Base-by-base conservation (phyloP, 2,113 vertebrate genomes). In the Seriola dumerili region DNA sequence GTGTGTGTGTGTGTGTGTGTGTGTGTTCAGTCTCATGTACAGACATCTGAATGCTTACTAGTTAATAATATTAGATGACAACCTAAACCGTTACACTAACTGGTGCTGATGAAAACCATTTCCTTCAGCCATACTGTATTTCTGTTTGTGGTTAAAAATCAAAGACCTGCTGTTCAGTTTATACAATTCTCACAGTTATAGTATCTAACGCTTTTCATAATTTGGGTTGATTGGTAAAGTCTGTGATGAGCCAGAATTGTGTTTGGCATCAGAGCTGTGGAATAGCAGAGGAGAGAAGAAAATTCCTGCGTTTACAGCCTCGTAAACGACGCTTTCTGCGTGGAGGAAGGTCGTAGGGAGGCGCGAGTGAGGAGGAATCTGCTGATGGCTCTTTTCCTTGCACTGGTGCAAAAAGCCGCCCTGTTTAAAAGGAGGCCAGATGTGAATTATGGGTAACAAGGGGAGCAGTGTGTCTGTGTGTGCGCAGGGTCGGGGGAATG, bases 381-480 rank as follows among this genome's bases (percentile, higher is more conserved):
- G 80, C 86, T 90, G 85, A 90, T 65, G 78, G 76, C 72, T 82
- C 65, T 50, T 84, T 85, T 84, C 50, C 72, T 84, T 50, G 67
- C 70, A 54, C 65, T 25, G 32, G 55, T 84, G 75, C 61, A 89
- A 83, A 90, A 73, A 63, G 64, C 74, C 63, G 85, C 62, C 67
- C 72, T 13, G 57, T 44, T 89, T 88, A 73, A 80, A 85, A 84
- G 61, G 82, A 63, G 84, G 77, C 75, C 86, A 92, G 84, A 90
- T 89, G 78, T 90, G 83, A 90, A 84, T 89, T 83, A 80, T 85
- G 86, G 80, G 73, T 83, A 87, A 79, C 55, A 62, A 88, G 82
- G 89, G 85, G 67, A 84, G 77, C 68, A 83, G 73, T 57, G 59
- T 14, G 52, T 71, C 21, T 80, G 69, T 70, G 73, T 84, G 74